Percentiles rank a stretch among this genome's conserved stretches.
phyloP scores from a whole-genome alignment of 35 echinoderm and acorn worm genomes.

The Patiria miniata region DNA sequence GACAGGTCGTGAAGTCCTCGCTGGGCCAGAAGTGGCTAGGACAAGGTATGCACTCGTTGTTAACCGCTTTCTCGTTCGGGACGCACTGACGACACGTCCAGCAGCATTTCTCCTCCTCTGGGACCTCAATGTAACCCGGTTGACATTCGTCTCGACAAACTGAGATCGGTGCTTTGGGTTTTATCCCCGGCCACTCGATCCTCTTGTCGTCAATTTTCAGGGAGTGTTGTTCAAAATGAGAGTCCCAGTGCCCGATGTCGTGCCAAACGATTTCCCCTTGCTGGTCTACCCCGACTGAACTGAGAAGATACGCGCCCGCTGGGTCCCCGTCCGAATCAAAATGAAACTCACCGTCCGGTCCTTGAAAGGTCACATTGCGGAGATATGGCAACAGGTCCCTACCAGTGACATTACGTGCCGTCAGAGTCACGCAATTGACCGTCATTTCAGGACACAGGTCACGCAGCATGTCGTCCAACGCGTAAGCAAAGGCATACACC shows the following conservation, averaged over 20 bases:
- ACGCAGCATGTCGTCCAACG: slow-evolving; percentile 1
- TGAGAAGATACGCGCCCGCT: slow-evolving; percentile 17
- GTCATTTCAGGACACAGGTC: not conserved
- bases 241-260: slow-evolving; percentile 15
- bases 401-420: not conserved
- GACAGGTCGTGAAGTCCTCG: not conserved
- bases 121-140: not conserved
- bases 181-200: not conserved
- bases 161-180: not conserved
- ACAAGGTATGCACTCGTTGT: not conserved
- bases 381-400: not conserved
- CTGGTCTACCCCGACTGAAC: not conserved
- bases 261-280: not conserved
- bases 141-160: slow-evolving; percentile 29
- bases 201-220: not conserved
- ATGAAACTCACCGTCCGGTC: not conserved
- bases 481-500: slow-evolving; percentile 45
- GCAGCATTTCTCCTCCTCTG: slow-evolving; percentile 23
- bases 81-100: slow-evolving; percentile 24
- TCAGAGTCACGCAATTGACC: not conserved
- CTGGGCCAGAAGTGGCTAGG: not conserved
- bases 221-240: not conserved
- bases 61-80: not conserved
- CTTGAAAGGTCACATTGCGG: slow-evolving; percentile 9
- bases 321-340: slow-evolving; percentile 43